These are phyloP conservation scores for Lithophane ornitopus DNA, from an alignment of 2,888 invertebrate species.

Conservation along the genomic window DNA sequence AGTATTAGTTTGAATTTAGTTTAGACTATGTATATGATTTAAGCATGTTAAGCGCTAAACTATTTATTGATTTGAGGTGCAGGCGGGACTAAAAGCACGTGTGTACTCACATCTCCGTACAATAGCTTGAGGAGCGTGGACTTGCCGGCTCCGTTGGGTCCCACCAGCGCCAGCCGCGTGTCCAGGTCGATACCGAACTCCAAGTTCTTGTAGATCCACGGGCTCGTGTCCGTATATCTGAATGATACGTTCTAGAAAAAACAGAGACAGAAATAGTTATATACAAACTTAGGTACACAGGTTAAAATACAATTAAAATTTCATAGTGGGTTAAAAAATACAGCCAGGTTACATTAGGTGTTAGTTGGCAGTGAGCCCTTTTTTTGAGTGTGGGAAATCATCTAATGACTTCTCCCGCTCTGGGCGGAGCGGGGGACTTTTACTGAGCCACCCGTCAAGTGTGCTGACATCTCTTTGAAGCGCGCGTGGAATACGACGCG, in stretches of 20 bases:
- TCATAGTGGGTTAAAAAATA: not conserved
- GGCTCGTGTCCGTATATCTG: constrained; percentile 96
- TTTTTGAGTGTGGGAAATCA: too few species aligned
- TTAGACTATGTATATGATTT: too few species aligned
- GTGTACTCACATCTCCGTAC: constrained; percentile 95
- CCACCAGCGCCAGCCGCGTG: constrained; percentile 98
- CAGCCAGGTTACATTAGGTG: not conserved
- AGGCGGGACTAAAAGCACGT: too few species aligned
- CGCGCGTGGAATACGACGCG: too few species aligned
- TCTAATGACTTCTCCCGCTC: too few species aligned
- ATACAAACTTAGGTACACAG: not conserved
- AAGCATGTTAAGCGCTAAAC: too few species aligned
- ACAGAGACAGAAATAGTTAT: not conserved
- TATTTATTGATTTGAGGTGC: too few species aligned
- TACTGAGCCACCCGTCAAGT: too few species aligned
- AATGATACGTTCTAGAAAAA: constrained; percentile 96
- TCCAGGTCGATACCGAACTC: constrained; percentile 99
- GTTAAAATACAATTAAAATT: not conserved
- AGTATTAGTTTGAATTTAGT: too few species aligned
- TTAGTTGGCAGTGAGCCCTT: not conserved
- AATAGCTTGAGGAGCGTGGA: constrained; percentile 98
- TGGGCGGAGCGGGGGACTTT: too few species aligned
- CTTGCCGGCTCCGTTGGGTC: constrained; percentile 99
- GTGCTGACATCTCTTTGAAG: too few species aligned
- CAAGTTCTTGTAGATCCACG: constrained; percentile 98